phyloP scores from a whole-genome alignment of 2,113 vertebrate species.

The Ptychochromis oligacanthus region DNA sequence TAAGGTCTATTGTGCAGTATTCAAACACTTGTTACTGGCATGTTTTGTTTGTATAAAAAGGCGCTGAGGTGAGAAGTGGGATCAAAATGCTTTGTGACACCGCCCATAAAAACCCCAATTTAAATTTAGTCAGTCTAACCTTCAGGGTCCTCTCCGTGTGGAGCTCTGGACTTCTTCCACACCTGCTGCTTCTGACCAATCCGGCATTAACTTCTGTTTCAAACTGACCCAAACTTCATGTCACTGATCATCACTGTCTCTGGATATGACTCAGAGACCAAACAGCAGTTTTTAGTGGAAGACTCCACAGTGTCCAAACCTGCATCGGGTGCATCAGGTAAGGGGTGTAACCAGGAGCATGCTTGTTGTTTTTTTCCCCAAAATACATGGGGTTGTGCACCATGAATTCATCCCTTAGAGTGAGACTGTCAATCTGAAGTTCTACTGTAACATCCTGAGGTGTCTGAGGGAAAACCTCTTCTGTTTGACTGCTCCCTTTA shows the following conservation, averaged over 20 bases:
- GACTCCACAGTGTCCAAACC: too few relatives aligned
- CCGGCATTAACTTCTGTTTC: rapidly evolving
- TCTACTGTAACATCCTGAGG: too few relatives aligned
- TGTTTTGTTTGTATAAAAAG: too few relatives aligned
- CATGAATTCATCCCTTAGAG: background rate
- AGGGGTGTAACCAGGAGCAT: background rate
- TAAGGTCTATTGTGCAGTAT: background rate
- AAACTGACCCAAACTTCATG: background rate
- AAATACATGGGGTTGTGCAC: too few relatives aligned
- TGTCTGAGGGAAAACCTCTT: background rate
- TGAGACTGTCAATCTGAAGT: too few relatives aligned
- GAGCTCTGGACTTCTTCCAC: background rate
- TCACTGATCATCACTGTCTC: background rate
- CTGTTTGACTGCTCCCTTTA: background rate
- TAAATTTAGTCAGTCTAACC: background rate
- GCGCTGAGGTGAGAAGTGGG: background rate
- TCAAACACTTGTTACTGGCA: background rate
- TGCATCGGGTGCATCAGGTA: background rate
- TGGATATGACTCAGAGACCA: background rate
- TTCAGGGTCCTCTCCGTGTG: background rate
- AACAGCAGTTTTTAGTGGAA: background rate
- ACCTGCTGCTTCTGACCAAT: background rate
- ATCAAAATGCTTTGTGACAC: rapidly evolving
- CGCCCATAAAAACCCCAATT: background rate
- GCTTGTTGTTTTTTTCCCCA: too few relatives aligned